Evolutionary conservation across 2,797 vertebrate species (phyloP), one percentile per base, ranked within the genome.

Genomic region (Gymnothorax reevesii): DNA sequence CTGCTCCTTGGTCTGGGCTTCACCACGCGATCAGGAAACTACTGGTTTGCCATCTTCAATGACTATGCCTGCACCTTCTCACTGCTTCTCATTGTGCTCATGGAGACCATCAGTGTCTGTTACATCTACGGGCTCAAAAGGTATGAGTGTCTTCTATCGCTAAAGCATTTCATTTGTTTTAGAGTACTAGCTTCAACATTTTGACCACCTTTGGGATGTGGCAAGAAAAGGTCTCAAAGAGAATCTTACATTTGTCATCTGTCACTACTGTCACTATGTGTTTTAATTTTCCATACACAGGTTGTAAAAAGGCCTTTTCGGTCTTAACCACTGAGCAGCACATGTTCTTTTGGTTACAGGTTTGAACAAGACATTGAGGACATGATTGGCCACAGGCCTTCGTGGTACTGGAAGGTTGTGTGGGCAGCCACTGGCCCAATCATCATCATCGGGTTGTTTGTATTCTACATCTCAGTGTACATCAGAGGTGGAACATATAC

Each of bases 11-110:
- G 97, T 73, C 89, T 99, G 1, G 92, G 96, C 89, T 99, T 99
- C 94, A 99, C 97, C 88, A 93, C 94, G 84, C 92, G 95, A 0
- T 94, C 98, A 0, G 98, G 98, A 9, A 99, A 95, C 91, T 99
- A 99, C 87, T 99, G 98, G 98, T 98, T 99, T 83, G 95, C 96
- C 90, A 97, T 99, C 71, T 99, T 99, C 93, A 99, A 99, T 0
- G 97, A 99, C 89, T 99, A 98, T 0, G 96, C 95, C 0, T 97
- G 97, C 88, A 97, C 96, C 0, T 96, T 99, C 87, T 97, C 98
- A 0, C 94, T 99, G 90, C 96, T 99, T 89, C 95, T 98, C 88
- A 96, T 99, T 0, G 98, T 98, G 25, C 95, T 99, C 89, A 92
- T 97, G 2, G 98, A 99, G 92, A 93, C 96, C 20, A 54, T 97